Base-by-base conservation (phyloP, 2,797 vertebrate genomes). In the Pogonophryne albipinna region DNA sequence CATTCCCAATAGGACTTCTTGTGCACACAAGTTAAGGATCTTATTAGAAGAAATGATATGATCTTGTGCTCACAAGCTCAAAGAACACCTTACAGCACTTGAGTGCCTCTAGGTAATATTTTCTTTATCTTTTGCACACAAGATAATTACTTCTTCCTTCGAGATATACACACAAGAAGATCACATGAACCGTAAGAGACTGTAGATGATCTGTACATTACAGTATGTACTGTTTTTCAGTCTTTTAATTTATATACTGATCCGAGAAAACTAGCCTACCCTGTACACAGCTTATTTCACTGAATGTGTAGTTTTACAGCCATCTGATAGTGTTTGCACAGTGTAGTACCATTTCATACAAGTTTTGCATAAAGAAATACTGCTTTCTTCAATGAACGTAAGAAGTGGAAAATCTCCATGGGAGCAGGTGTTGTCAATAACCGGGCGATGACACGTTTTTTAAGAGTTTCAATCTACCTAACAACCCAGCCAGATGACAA, bases 401-500 rank as follows among this genome's bases (percentile, higher is more conserved):
- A 49, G 10, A 57, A 45, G 44, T 45, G 6, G 16, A 55, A 27
- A 51, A 31, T 60, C 53, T 58, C 17, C 1, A 17, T 23, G 5
- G 31, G 12, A 64, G 19, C 42, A 56, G 50, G 17, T n/a, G 31
- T 27, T 45, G 19, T 38, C 57, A 23, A 62, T 34, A 59, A 6
- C 3, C 1, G 23, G 6, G 51, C 12, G 34, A 55, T 15, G 57
- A 69, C 4, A 50, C 31, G 31, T 42, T 20, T 55, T 4, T 41
- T 15, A 47, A 4, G 20, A 63, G 44, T 59, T 16, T 74, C 58
- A 44, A 65, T 47, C 10, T 9, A 7, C 10, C 47, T 41, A 59
- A 74, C 62, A 55, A 42, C n/a, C 19, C 0, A 0, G 34, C 55
- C 27, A 19, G 6, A 59, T 64, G 67, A 71, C 62, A 58, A 66